Base-by-base conservation (phyloP, 2,888 invertebrate genomes). In the Noctua janthe region DNA sequence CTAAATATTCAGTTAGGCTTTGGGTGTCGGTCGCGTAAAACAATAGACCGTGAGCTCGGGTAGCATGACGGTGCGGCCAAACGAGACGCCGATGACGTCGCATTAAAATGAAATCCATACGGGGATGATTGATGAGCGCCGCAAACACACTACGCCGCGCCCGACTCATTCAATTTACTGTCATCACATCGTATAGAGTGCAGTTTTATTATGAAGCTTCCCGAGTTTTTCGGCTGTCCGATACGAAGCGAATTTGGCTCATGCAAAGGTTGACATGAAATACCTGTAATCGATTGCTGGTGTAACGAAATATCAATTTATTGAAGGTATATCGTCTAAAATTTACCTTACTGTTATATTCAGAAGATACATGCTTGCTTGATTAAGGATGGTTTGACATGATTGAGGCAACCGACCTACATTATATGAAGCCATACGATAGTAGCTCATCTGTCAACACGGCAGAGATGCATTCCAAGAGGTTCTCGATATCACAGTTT, bases 101-200 rank as follows among this genome's bases (percentile, higher is more conserved):
- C 97, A 95, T 96, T 97, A 97, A 96, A 96, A 96, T 94, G 96
- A 96, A 95, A 96, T 96, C 96, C 96, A 96, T 94, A 95, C 95
- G 92, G 92, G 93, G 92, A 94, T 97, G 97, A 97, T 97, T 97
- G 97, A 97, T 97, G 97, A 96, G 93, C 89, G 91, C 89, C 85
- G 95, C 95, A 96, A 96, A 96, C 96, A 96, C 91, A 92, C 81
- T 80, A 84, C 92, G 93, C 94, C 94, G 91, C 94, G 92, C 95
- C 95, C 92, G 92, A 91, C 94, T 94, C 94, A 94, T 96, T 97
- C 97, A 96, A 96, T 97, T 96, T 96, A 92, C 95, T 95, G 96
- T 96, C 89, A 87, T 87, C 88, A 85, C 82, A 85, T 80, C 83
- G 84, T 88, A 89, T 88, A 84, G 86, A 88, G 88, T 89, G 88